Evolutionary conservation across 92 coral and sea anemone genomes (phyloP), one percentile per base, ranked within the genome.

Genomic region (Siderastrea radians): DNA sequence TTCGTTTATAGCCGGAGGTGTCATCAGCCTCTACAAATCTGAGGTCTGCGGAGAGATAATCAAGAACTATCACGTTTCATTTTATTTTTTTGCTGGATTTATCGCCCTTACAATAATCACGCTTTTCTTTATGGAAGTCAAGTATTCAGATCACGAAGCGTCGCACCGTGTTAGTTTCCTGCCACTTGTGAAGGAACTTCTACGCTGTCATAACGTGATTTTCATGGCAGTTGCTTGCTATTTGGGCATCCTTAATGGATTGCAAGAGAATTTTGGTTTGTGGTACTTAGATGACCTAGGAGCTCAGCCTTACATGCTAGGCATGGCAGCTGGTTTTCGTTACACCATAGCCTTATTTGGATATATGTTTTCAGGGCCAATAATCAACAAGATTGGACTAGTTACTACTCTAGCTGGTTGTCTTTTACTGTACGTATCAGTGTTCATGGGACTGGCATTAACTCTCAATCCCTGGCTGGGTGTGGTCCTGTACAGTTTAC

Each of bases 251-350:
- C 72, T 91, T 2, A 51, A 74, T 10, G 91, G 94, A 6, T 67
- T 91, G 12, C 89, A 87, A 14, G 81, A 86, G 86, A 49, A 53
- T 61, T 91, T 87, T 12, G 91, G 91, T 1, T 76, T 85, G 54
- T 91, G 94, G 94, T 87, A 87, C 44, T 49, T 91, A 6, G 94
- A 91, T 83, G 91, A 91, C 48, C 91, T 91, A 19, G 94, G 94
- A 2, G 87, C 89, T 0, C 52, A 81, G 49, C 77, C 94, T 7
- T 74, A 68, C 43, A 69, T 91, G 91, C n/a, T 91, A 46, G 94
- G 94, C 19, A 7, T 91, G 7, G 94, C 94, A 4, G 45, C 91
- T n/a, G 86, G 87, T 49, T 26, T 80, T 1, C 94, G 86, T 19
- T 86, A 80, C 48, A 44, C 59, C 43, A 7, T 81, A 1, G 81